Evolutionary conservation across 2,888 invertebrate genomes (phyloP).

Genomic region (Ptychoptera albimana): DNA sequence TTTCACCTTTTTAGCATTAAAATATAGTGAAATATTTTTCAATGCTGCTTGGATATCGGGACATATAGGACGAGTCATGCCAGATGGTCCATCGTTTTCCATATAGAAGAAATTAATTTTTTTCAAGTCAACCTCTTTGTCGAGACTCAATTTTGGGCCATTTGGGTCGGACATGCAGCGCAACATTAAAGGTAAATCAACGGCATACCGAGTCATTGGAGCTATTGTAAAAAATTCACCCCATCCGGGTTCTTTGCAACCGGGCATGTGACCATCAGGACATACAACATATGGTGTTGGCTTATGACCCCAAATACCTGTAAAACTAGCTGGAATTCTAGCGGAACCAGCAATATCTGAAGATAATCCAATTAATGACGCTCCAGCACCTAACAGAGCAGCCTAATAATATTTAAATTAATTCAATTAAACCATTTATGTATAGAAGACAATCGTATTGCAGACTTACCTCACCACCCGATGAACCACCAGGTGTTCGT

Average conservation of each 20-base stretch:
- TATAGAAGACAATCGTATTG: neutral
- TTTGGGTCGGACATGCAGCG: conserved; percentile 46
- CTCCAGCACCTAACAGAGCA: conserved; percentile 60
- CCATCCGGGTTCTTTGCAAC: conserved; percentile 40
- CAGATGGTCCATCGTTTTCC: conserved; percentile 55
- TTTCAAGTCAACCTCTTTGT: conserved; percentile 33
- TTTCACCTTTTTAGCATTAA: conserved; percentile 37
- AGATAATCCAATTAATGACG: conserved; percentile 65
- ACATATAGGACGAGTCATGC: conserved; percentile 35
- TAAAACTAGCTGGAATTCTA: conserved; percentile 77
- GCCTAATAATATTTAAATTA: conserved; percentile 20
- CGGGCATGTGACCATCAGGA: conserved; percentile 50
- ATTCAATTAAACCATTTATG: neutral
- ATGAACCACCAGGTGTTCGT: conserved; percentile 75
- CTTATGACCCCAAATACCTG: conserved; percentile 88
- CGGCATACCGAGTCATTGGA: conserved; percentile 75
- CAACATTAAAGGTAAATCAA: conserved; percentile 61
- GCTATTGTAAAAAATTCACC: conserved; percentile 62
- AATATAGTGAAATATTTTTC: conserved; percentile 27
- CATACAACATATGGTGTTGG: conserved; percentile 56
- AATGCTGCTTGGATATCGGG: conserved; percentile 27
- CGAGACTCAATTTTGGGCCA: conserved; percentile 31
- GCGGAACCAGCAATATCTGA: conserved; percentile 86
- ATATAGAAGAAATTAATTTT: conserved; percentile 64
- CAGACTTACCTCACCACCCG: conserved; percentile 54